Evolutionary conservation across 2,888 invertebrate genomes (phyloP).

Genomic region (Phyllotreta striolata): DNA sequence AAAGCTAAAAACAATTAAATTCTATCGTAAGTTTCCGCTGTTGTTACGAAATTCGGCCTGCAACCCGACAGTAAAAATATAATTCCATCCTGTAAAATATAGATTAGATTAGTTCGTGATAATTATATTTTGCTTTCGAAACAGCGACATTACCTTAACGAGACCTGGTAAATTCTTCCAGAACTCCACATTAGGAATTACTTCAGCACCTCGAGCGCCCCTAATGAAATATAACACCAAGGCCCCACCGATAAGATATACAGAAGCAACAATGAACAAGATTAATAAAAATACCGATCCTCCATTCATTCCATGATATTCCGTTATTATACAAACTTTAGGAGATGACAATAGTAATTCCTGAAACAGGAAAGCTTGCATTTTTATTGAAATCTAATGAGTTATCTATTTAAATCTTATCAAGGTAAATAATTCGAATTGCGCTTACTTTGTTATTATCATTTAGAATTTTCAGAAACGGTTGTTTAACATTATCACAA

Average conservation of each 20-base stretch:
- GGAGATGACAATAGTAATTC: slow-evolving; percentile 64
- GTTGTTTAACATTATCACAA: slow-evolving; percentile 41
- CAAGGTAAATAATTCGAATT: neutral
- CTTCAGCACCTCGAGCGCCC: slow-evolving; percentile 76
- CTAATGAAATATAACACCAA: slow-evolving; percentile 71
- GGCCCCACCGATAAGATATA: slow-evolving; percentile 74
- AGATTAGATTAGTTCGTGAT: slow-evolving; percentile 12
- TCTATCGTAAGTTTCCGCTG: slow-evolving; percentile 63
- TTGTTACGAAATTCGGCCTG: slow-evolving; percentile 58
- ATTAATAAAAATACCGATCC: slow-evolving; percentile 72
- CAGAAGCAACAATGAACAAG: slow-evolving; percentile 66
- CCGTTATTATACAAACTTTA: slow-evolving; percentile 62
- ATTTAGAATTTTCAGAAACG: slow-evolving; percentile 44
- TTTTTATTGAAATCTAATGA: slow-evolving; percentile 1
- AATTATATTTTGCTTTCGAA: slow-evolving; percentile 14
- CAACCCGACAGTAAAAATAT: slow-evolving; percentile 69
- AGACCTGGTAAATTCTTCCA: slow-evolving; percentile 76
- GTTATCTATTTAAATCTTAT: neutral
- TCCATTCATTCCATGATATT: slow-evolving; percentile 64
- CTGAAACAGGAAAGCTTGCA: slow-evolving; percentile 52
- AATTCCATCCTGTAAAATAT: slow-evolving; percentile 68
- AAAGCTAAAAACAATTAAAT: slow-evolving; percentile 56
- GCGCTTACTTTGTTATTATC: slow-evolving; percentile 9
- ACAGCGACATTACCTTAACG: slow-evolving; percentile 66
- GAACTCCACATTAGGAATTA: slow-evolving; percentile 77